These are phyloP conservation scores for Rhinoraja longicauda DNA, from an alignment of 2,797 vertebrate species.

Conservation along the genomic window DNA sequence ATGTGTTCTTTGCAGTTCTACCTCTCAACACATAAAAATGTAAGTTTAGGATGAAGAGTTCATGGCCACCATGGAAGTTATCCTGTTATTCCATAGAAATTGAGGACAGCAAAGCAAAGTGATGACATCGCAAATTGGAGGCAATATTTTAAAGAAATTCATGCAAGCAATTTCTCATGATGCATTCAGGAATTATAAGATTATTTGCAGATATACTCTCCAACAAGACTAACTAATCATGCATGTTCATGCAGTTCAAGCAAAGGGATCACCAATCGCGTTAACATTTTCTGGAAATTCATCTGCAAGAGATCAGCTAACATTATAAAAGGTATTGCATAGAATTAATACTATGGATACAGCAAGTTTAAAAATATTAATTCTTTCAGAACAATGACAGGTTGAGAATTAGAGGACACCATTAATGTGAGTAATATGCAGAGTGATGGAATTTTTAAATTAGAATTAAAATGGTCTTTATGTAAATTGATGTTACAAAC, in stretches of 20 bases:
- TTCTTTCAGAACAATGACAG: slow-evolving; percentile 19
- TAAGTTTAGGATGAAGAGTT: not conserved
- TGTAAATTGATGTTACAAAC: not conserved
- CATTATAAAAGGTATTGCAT: not conserved
- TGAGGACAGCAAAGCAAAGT: slow-evolving; percentile 23
- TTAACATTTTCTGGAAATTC: slow-evolving; percentile 1
- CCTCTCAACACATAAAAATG: not conserved
- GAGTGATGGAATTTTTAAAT: not conserved
- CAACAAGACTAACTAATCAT: slow-evolving; percentile 3
- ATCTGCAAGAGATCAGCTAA: slow-evolving; percentile 12
- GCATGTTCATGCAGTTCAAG: slow-evolving; percentile 35
- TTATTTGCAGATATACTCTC: not conserved
- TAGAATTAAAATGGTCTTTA: slow-evolving; percentile 14
- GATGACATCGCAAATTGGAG: not conserved
- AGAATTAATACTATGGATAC: slow-evolving; percentile 13
- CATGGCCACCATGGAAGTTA: not conserved
- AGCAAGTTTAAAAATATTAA: slow-evolving; percentile 18
- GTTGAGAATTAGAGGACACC: slow-evolving; percentile 3
- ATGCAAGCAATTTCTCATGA: not conserved
- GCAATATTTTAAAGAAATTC: not conserved
- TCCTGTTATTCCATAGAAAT: not conserved
- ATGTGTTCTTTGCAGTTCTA: not conserved
- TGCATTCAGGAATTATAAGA: not conserved
- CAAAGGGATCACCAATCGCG: not conserved
- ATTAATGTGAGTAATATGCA: not conserved